Evolutionary conservation across 2,888 invertebrate species (phyloP).

Genomic region (Deilephila elpenor): DNA sequence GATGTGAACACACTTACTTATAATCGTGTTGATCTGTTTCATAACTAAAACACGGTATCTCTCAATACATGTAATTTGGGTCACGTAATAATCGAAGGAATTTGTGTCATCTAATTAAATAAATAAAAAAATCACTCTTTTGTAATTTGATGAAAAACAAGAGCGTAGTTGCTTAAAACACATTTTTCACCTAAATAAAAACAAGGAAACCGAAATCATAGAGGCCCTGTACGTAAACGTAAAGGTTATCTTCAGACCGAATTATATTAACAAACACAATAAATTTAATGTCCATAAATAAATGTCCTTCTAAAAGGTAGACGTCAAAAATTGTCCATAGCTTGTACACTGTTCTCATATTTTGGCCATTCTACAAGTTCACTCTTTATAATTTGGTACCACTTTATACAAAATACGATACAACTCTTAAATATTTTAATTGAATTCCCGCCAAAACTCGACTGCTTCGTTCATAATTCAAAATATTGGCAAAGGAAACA

Average conservation of each 20-base stretch:
- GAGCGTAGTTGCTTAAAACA: no score
- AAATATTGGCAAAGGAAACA: slow-evolving; percentile 3
- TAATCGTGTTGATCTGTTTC: not conserved
- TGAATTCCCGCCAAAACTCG: not conserved
- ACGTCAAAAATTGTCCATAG: not conserved
- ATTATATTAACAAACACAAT: no score
- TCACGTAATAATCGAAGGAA: not conserved
- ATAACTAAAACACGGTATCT: slow-evolving; percentile 1
- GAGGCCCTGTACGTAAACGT: no score
- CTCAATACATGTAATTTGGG: not conserved
- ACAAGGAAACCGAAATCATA: no score
- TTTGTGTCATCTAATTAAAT: not conserved
- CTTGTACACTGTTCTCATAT: not conserved
- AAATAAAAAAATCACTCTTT: no score
- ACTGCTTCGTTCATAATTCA: not conserved
- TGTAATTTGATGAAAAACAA: no score
- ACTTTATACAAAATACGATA: not conserved
- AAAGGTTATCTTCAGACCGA: no score
- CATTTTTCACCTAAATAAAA: no score
- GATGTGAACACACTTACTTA: slow-evolving; percentile 7
- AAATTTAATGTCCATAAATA: no score
- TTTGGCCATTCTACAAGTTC: not conserved
- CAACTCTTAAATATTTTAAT: not conserved
- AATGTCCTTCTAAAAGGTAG: no score
- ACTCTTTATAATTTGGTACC: not conserved